Base-by-base conservation (phyloP, 1,140 invertebrate genomes). In the Musca domestica region DNA sequence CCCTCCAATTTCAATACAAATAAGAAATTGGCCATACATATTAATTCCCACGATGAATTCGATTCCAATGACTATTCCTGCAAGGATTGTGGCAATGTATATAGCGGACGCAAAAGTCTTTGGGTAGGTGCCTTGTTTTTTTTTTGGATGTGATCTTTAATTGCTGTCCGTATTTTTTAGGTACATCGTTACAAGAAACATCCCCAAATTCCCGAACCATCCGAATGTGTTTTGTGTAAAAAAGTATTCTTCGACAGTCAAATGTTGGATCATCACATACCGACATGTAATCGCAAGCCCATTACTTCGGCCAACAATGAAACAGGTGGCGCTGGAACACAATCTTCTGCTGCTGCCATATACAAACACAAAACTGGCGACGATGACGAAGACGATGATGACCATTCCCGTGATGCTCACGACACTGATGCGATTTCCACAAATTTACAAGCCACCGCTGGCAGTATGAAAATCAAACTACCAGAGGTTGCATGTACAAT, bases 121-220 rank as follows among this genome's bases (percentile, higher is more conserved):
- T 82, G 80, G 80, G 80, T 82, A 64, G 72, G 72, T 46, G n/a
- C n/a, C n/a, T n/a, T n/a, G n/a, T n/a, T n/a, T n/a, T n/a, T n/a
- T 58, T 47, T 17, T 51, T 30, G 9, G 3, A 30, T 30, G 27
- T 30, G n/a, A 41, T 41, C n/a, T 41, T n/a, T 41, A 41, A 41
- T 41, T 9, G 10, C 6, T 41, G 5, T 41, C 10, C 9, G 2
- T 64, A n/a, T n/a, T 23, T 65, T 41, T 20, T 20, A 80, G 77
- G 77, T 80, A 19, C 80, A 82, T 72, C 80, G 80, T 15, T 81
- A 82, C 61, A 82, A 82, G 68, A 82, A 82, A 71, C 80, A 82
- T 78, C 80, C 80, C 7, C 77, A 76, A 67, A 72, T 78, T 15
- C 74, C 80, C 2, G 73, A 80, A 61, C 80, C 80, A 9, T 78